Conservation (phyloP, 1,140 invertebrate species). For the Matsumurasca onukii region DNA sequence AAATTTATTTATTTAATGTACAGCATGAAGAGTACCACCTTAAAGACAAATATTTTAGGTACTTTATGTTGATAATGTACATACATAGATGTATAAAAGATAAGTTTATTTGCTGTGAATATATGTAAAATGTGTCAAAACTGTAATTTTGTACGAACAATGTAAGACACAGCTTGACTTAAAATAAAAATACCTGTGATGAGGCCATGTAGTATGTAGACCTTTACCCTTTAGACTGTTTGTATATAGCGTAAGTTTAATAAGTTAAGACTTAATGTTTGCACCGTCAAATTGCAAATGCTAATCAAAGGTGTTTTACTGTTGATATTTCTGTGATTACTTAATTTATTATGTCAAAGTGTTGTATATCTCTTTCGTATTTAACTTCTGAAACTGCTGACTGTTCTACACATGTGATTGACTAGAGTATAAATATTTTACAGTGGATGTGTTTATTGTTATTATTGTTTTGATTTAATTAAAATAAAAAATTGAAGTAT, state of each 20-base stretch:
- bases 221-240: slow-evolving; percentile 35
- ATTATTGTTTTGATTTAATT: not conserved
- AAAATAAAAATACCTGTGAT: slow-evolving; percentile 40
- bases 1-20: slow-evolving; percentile 30
- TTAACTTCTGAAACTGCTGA: not conserved
- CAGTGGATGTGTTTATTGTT: not conserved
- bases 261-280: slow-evolving; percentile 34
- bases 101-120: slow-evolving; percentile 19
- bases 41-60: slow-evolving; percentile 28
- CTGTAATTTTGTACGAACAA: slow-evolving; percentile 28
- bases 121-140: slow-evolving; percentile 22
- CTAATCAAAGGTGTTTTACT: slow-evolving; percentile 22
- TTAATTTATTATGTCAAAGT: slow-evolving; percentile 1
- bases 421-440: not conserved
- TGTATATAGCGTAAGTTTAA: slow-evolving; percentile 41
- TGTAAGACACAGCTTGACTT: slow-evolving; percentile 27
- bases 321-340: slow-evolving; percentile 13
- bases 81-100: slow-evolving; percentile 35
- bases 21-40: slow-evolving; percentile 26
- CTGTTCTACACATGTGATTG: not conserved
- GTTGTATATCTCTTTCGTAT: not conserved
- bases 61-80: slow-evolving; percentile 37
- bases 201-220: slow-evolving; percentile 40
- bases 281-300: slow-evolving; percentile 40
- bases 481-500: not conserved